phyloP scores from a whole-genome alignment of 1,140 invertebrate species.

The Drosophila melanica region DNA sequence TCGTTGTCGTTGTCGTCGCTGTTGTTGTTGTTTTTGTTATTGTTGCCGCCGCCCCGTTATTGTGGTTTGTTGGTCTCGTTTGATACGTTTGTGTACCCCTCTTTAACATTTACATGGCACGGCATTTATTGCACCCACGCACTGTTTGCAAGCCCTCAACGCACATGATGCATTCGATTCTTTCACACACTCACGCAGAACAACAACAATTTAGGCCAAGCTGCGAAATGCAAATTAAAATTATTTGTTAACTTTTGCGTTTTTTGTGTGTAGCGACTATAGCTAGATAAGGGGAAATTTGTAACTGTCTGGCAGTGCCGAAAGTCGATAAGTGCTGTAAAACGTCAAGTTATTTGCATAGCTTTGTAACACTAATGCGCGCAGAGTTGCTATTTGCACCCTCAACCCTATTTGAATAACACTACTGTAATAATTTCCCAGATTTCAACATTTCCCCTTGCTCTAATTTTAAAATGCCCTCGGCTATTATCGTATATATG shows the following conservation, averaged over 20 bases:
- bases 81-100: slow-evolving; percentile 11
- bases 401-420: not conserved
- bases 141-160: slow-evolving; percentile 22
- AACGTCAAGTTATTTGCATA: not conserved
- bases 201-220: slow-evolving; percentile 15
- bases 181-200: slow-evolving; percentile 27
- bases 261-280: slow-evolving; percentile 22
- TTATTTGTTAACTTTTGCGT: slow-evolving; percentile 32
- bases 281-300: slow-evolving; percentile 34
- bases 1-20: slow-evolving; percentile 6
- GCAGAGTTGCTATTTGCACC: slow-evolving; percentile 16
- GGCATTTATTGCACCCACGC: slow-evolving; percentile 29
- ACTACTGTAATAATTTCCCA: slow-evolving; percentile 10
- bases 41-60: slow-evolving; percentile 60
- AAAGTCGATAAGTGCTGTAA: slow-evolving; percentile 13
- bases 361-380: slow-evolving; percentile 8
- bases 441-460: not conserved
- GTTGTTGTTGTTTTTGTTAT: slow-evolving; percentile 50
- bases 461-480: not conserved
- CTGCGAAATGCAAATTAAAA: slow-evolving; percentile 19
- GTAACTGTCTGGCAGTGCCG: slow-evolving; percentile 19
- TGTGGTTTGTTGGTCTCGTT: slow-evolving; percentile 37
- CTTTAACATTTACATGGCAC: slow-evolving; percentile 31
- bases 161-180: slow-evolving; percentile 48
- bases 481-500: slow-evolving; percentile 20